A percentile compares a stretch with the other conserved stretches of the same genome.
Conservation (phyloP, 2,888 invertebrate species). For the Rosalia funebris region DNA sequence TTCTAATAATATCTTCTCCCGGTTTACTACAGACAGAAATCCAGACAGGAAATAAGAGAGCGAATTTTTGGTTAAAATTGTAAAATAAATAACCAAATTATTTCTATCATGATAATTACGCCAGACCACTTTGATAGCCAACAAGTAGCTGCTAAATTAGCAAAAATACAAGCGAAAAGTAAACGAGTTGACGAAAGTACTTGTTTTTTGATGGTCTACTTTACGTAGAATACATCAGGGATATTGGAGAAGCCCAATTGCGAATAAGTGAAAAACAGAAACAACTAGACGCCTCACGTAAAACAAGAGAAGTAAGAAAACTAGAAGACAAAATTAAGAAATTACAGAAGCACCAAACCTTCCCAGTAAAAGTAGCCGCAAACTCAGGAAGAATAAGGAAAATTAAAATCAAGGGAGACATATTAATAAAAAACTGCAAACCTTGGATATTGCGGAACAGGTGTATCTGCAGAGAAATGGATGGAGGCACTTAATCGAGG, state of each 20-base stretch:
- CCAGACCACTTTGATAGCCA: conserved; percentile 92
- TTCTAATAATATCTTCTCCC: no score
- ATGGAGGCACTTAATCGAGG: conserved; percentile 81
- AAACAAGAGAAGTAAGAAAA: conserved; percentile 75
- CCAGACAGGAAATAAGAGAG: no score
- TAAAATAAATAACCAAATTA: no score
- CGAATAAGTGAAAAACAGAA: conserved; percentile 95
- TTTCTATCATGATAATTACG: no score
- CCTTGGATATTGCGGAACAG: conserved; percentile 75
- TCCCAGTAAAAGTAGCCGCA: conserved; percentile 90
- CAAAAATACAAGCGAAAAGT: conserved; percentile 79
- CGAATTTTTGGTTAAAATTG: no score
- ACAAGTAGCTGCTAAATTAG: conserved; percentile 79
- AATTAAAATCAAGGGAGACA: conserved; percentile 78
- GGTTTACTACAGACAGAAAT: no score
- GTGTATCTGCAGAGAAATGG: conserved; percentile 75
- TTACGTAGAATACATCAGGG: conserved; percentile 90
- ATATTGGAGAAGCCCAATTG: conserved; percentile 88
- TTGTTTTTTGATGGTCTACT: conserved; percentile 82
- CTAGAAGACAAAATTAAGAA: conserved; percentile 96
- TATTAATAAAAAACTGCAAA: conserved; percentile 78
- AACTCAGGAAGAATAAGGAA: conserved; percentile 87
- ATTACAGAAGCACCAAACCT: conserved; percentile 93
- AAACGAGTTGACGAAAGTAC: conserved; percentile 74
- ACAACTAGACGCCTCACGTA: conserved; percentile 83